Evolutionary conservation across 2,113 vertebrate genomes (phyloP).

Genomic region (Tragelaphus imberbis): DNA sequence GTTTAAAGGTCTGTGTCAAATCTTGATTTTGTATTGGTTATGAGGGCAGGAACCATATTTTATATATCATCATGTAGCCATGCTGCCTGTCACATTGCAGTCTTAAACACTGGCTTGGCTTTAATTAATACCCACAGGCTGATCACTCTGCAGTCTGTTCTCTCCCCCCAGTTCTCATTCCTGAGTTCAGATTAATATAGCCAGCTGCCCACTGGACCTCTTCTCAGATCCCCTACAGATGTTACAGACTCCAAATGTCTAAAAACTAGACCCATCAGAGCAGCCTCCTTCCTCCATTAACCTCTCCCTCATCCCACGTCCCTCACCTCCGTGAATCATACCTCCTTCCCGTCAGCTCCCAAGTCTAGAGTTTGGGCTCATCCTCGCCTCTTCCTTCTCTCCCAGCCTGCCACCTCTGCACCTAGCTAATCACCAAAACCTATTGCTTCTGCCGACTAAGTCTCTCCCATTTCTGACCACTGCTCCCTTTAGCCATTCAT

Average conservation of each 20-base stretch:
- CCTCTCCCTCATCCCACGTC: not conserved
- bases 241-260: not conserved
- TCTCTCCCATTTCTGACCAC: not conserved
- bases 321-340: rapidly evolving
- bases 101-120: rapidly evolving
- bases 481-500: not conserved
- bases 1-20: slow-evolving; percentile 51
- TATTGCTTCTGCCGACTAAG: not conserved
- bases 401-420: rapidly evolving
- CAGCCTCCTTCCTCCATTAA: not conserved
- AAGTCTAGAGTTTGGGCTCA: not conserved
- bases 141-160: not conserved
- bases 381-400: not conserved
- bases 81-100: not conserved
- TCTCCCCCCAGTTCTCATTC: not conserved
- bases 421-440: not conserved
- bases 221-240: not conserved
- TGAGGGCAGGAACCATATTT: slow-evolving; percentile 50
- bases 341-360: not conserved
- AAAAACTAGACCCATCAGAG: rapidly evolving
- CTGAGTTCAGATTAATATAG: not conserved
- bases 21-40: slow-evolving; percentile 25
- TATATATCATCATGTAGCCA: not conserved
- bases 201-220: not conserved
- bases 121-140: not conserved